phyloP scores from a whole-genome alignment of 2,797 vertebrate genomes.

The Avahi laniger region DNA sequence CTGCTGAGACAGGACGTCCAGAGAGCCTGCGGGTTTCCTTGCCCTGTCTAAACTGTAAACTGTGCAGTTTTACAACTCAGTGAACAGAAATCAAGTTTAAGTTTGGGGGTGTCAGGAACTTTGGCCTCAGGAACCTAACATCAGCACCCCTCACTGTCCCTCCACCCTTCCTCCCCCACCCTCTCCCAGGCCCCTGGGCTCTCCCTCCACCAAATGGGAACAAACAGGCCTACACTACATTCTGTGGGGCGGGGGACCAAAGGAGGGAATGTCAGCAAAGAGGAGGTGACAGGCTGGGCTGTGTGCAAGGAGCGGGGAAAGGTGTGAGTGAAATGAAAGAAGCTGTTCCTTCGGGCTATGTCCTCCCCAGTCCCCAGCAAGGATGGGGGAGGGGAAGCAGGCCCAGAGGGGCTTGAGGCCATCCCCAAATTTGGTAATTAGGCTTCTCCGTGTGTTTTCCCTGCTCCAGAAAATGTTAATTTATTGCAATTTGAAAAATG shows the following conservation, averaged over 20 bases:
- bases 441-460: constrained; percentile 66
- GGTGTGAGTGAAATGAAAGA: constrained; percentile 70
- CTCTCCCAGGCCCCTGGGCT: neutral
- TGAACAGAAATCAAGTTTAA: neutral
- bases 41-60: neutral
- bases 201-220: constrained; percentile 53
- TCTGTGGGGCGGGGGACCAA: constrained; percentile 23
- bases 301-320: neutral
- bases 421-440: constrained; percentile 78
- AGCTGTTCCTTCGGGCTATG: constrained; percentile 48
- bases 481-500: constrained; percentile 77
- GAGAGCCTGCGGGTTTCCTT: neutral
- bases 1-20: neutral
- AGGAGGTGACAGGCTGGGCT: constrained; percentile 58
- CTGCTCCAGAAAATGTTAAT: constrained; percentile 75
- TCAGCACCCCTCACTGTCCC: neutral
- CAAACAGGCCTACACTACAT: neutral
- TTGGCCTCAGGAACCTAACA: neutral
- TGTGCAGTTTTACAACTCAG: neutral
- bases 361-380: constrained; percentile 21
- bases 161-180: neutral
- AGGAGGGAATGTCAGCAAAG: constrained; percentile 49
- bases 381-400: neutral
- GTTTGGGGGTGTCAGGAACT: neutral
- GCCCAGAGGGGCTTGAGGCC: constrained; percentile 50